phyloP scores from a whole-genome alignment of 2,888 invertebrate species.

The Drosophila demipolita region DNA sequence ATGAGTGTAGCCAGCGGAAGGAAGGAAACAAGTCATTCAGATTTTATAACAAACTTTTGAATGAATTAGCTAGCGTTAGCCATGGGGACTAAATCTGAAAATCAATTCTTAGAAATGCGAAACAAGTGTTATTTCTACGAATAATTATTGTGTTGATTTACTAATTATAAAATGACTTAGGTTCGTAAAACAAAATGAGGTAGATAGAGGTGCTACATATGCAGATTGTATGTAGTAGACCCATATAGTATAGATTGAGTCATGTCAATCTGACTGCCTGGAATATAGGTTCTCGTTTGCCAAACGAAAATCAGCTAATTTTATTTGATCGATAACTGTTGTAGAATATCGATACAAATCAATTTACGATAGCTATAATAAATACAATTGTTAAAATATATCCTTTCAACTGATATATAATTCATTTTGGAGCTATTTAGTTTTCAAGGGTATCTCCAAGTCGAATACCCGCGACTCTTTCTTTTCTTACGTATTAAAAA shows the following conservation, averaged over 20 bases:
- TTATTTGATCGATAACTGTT: too few species aligned
- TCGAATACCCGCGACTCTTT: background rate
- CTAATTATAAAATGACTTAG: background rate
- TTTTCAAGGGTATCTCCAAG: background rate
- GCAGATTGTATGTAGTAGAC: too few species aligned
- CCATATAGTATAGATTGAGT: background rate
- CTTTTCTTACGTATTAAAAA: background rate
- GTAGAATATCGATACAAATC: background rate
- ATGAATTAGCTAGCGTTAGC: conserved; percentile 9
- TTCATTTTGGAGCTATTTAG: background rate
- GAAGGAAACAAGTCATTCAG: conserved; percentile 3
- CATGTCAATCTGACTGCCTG: background rate
- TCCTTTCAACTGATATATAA: background rate
- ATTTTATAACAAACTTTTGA: conserved; percentile 13
- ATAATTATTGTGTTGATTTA: background rate
- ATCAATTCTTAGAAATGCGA: background rate
- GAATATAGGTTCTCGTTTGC: too few species aligned
- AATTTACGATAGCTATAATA: background rate
- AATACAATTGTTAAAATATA: background rate
- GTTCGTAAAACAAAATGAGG: background rate
- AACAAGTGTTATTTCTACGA: background rate
- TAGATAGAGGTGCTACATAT: background rate
- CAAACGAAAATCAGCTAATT: too few species aligned
- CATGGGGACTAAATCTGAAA: conserved; percentile 1
- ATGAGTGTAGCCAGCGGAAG: background rate